Conservation (phyloP, 2,797 vertebrate genomes). For the Adelosebastes latens region DNA sequence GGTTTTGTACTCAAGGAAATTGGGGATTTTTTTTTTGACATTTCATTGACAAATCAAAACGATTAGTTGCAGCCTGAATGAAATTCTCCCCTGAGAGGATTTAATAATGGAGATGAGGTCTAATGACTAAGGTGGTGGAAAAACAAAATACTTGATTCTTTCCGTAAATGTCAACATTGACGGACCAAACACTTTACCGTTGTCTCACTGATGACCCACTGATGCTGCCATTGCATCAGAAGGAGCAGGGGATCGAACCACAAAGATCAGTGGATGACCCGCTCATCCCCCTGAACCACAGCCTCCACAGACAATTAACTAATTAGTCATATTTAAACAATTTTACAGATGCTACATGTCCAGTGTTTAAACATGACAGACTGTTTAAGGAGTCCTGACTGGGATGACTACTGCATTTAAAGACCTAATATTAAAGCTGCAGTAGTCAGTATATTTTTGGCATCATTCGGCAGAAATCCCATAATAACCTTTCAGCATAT, state of each 20-base stretch:
- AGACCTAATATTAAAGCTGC: no score
- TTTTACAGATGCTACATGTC: no score
- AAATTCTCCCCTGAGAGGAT: not conserved
- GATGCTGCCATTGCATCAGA: not conserved
- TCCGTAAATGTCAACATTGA: not conserved
- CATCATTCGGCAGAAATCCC: no score
- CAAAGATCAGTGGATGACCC: not conserved
- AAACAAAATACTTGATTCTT: not conserved
- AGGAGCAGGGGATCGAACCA: not conserved
- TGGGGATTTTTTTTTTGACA: not conserved
- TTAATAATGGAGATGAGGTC: not conserved
- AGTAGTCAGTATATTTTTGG: no score
- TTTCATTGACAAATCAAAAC: not conserved
- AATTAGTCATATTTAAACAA: no score
- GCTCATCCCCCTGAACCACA: not conserved
- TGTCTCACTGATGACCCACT: not conserved
- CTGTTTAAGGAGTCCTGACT: no score
- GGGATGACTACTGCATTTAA: no score
- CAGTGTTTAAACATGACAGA: no score
- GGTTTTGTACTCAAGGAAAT: not conserved
- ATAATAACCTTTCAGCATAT: no score
- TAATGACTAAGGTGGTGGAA: not conserved
- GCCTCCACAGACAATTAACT: not conserved
- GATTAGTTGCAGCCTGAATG: not conserved
- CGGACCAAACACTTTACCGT: not conserved